phyloP scores from a whole-genome alignment of 2,888 invertebrate genomes.

The Adelognathus sp. region DNA sequence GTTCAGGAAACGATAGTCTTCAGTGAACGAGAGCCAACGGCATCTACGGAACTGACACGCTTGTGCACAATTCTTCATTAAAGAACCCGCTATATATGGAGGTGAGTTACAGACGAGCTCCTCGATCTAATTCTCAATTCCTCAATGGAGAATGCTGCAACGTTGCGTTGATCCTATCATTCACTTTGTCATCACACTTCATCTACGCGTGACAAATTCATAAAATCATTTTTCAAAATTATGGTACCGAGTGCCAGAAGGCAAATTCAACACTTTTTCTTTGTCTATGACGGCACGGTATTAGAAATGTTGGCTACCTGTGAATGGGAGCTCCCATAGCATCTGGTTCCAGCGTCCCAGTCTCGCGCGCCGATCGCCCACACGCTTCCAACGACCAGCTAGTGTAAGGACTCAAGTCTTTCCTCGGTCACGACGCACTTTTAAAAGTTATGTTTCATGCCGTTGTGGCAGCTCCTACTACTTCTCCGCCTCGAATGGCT shows the following conservation, averaged over 20 bases:
- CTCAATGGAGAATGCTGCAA: too few relatives aligned
- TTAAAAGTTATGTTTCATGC: constrained; percentile 62
- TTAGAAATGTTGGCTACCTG: constrained; percentile 27
- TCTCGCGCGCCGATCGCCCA: constrained; percentile 21
- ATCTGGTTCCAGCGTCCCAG: constrained; percentile 11
- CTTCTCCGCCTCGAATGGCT: constrained; percentile 15
- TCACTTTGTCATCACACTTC: not conserved
- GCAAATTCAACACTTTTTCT: not conserved
- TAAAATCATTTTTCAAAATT: too few relatives aligned
- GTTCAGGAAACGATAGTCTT: constrained; percentile 29
- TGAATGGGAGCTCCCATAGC: not conserved
- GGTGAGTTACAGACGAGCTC: too few relatives aligned
- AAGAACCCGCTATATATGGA: too few relatives aligned
- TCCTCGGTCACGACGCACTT: constrained; percentile 70
- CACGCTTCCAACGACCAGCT: not conserved
- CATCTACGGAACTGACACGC: not conserved
- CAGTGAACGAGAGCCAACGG: constrained; percentile 1
- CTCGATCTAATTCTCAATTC: too few relatives aligned
- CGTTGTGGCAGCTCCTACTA: constrained; percentile 22
- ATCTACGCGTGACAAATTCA: not conserved
- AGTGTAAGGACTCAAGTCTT: constrained; percentile 20
- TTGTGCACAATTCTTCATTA: too few relatives aligned
- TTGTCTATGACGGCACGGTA: constrained; percentile 1
- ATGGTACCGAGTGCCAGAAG: too few relatives aligned
- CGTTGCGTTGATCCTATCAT: too few relatives aligned